Evolutionary conservation across 92 coral and sea anemone species (phyloP).

Genomic region (Paramuricea clavata): DNA sequence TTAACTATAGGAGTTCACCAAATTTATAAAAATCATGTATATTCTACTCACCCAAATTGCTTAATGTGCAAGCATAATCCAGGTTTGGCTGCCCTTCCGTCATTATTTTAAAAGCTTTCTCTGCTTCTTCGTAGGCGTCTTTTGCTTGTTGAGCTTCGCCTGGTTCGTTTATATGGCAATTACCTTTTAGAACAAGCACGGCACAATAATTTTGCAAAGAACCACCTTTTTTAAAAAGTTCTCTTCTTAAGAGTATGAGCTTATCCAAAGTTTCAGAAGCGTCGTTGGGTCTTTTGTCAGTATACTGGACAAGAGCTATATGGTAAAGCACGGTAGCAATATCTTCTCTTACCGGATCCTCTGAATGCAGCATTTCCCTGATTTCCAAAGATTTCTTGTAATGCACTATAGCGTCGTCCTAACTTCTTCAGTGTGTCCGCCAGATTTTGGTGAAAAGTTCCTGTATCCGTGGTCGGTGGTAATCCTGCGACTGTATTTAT

Average conservation of each 20-base stretch:
- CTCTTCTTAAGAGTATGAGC: not conserved
- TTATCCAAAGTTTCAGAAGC: not conserved
- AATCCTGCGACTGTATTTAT: not conserved
- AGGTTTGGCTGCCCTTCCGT: slow-evolving; percentile 30
- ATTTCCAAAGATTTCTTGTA: slow-evolving; percentile 45
- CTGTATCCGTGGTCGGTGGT: not conserved
- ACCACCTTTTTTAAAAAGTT: slow-evolving; percentile 14
- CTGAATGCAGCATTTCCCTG: slow-evolving; percentile 34
- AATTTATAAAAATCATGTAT: not conserved
- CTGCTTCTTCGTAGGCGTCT: slow-evolving; percentile 37
- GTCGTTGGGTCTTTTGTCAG: not conserved
- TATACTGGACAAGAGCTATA: not conserved
- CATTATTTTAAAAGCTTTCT: not conserved
- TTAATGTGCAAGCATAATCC: slow-evolving; percentile 3
- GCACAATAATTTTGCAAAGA: slow-evolving; percentile 35
- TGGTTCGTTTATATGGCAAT: not conserved
- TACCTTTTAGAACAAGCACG: slow-evolving; percentile 2
- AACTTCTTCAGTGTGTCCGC: slow-evolving; percentile 22
- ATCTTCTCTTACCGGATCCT: slow-evolving; percentile 37
- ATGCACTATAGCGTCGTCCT: slow-evolving; percentile 18
- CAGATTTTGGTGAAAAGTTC: slow-evolving; percentile 14
- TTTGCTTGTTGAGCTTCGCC: slow-evolving; percentile 19
- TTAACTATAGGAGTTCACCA: not conserved
- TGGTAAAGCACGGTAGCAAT: slow-evolving; percentile 39
- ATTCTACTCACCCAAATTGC: not conserved